Base-by-base conservation (phyloP, 2,888 invertebrate species). In the Palloptera scutellata region DNA sequence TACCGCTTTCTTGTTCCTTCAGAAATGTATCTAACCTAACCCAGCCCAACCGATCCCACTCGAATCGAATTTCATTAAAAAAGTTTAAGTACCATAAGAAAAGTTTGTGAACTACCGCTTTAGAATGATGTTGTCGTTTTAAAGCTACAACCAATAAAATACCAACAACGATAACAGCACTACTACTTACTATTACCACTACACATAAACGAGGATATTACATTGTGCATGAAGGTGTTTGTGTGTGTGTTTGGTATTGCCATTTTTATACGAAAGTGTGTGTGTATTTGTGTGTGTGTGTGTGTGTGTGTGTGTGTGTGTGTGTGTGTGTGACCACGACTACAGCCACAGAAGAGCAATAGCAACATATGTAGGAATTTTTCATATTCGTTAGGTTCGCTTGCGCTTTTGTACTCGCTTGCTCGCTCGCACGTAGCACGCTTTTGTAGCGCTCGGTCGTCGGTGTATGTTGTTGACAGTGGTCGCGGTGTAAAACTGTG, bases 401-500 rank as follows among this genome's bases (percentile, higher is more conserved):
- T 63, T 61, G 63, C 52, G 69, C 61, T 66, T 62, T 64, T 70
- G 69, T 69, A 64, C 67, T 71, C 68, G 67, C 70, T 69, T 30
- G 66, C 65, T 67, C 69, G 64, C 72, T 68, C 69, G 66, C 67
- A 68, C 64, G 55, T 57, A 60, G 67, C 66, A 52, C 30, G 64
- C 54, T 61, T 61, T 60, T 58, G 61, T 61, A 62, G 65, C 43
- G 58, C 48, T 67, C 45, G 72, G 72, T 71, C 75, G 78, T 78
- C 74, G 75, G 75, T 78, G 78, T 75, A 78, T 77, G 73, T 76
- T 78, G 77, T 79, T 79, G 78, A 74, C 75, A 79, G 73, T 78
- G 79, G 78, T 74, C 76, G 79, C 80, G 77, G 75, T 80, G 78
- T 61, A 55, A 61, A 51, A 64, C 3, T 53, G 53, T 19, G 48